Evolutionary conservation across 2,113 vertebrate species (phyloP), one percentile per base, ranked within the genome.

Genomic region (Benitochromis conjunctus): DNA sequence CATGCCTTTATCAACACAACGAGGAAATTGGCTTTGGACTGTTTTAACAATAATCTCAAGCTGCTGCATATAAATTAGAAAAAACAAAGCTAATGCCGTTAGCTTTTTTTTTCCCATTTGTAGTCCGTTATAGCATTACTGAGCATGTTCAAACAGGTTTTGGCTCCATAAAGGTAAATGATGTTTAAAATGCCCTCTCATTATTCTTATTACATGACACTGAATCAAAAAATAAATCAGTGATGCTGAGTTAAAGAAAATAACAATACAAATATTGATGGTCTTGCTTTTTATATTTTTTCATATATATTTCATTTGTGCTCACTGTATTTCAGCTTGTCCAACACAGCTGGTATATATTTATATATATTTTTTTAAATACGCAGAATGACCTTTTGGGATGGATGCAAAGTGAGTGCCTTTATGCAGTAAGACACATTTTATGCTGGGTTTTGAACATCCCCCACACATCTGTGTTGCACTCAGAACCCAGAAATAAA

Each of bases 1-100:
- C 60, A 0, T 38, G 13, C 60, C 34, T 38, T 38, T 0, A 21
- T 64, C 1, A 2, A 8, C 19, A 21, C 6, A 13, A 64, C 0
- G 34, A 38, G 34, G 34, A 64, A 1, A 38, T 64, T 2, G 0
- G 38, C 38, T 41, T 41, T 41, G 38, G 38, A 41, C 11, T 41
- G 18, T 62, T 4, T 62, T n/a, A 12, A 36, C 34, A 64, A 38
- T n/a, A 38, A 38, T 64, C 19, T 64, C 60, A 64, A 64, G 60
- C 60, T 21, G 19, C 34, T 38, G 60, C 60, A 13, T 38, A 5
- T 5, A 64, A 38, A 1, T 38, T 1, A n/a, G 31, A 43, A 41
- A n/a, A n/a, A n/a, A n/a, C n/a, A n/a, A n/a, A n/a, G n/a, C n/a
- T n/a, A n/a, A n/a, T 41, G 14, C 57, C 57, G 0, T 29, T 9